phyloP scores from a whole-genome alignment of 1,140 invertebrate genomes.

The Drosophila watanabei region DNA sequence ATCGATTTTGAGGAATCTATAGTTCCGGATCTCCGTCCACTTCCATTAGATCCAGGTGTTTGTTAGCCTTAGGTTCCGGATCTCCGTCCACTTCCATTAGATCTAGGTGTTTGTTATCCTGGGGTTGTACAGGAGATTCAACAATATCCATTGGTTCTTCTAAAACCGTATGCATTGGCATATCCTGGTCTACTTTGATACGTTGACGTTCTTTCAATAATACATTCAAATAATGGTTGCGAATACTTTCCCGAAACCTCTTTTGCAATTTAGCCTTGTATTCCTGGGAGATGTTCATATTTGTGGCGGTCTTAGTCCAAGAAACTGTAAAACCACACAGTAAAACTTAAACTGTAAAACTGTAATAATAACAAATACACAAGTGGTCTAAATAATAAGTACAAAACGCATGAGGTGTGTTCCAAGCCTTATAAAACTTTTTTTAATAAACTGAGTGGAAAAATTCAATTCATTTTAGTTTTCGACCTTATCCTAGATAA shows the following conservation, averaged over 20 bases:
- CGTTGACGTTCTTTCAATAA: too few species aligned
- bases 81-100: background rate
- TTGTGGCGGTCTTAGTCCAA: background rate
- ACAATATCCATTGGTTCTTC: background rate
- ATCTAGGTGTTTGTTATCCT: background rate
- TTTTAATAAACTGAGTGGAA: too few species aligned
- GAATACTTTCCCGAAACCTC: background rate
- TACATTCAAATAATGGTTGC: background rate
- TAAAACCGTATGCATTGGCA: background rate
- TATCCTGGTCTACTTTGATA: background rate
- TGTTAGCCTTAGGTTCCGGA: background rate
- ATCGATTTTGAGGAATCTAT: background rate
- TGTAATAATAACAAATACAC: too few species aligned
- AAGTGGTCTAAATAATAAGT: too few species aligned
- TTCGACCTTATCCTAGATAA: too few species aligned
- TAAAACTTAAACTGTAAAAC: too few species aligned
- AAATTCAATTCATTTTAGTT: too few species aligned
- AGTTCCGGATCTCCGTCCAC: background rate
- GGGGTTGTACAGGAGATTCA: background rate
- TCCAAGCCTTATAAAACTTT: too few species aligned
- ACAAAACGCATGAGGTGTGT: too few species aligned
- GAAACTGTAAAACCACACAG: too few species aligned
- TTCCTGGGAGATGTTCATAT: slow-evolving; percentile 1
- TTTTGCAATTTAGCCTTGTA: background rate
- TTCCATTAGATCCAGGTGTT: background rate